phyloP scores from a whole-genome alignment of 2,113 vertebrate species.

The human region GRCh38 chr1:151606501-151607000 shows the following conservation, averaged over 20 bases:
- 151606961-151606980: not conserved
- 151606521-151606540: not conserved
- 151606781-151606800: not conserved
- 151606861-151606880: not conserved
- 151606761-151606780: not conserved
- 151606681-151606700: not conserved
- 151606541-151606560: not conserved
- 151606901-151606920: not conserved
- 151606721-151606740: not conserved
- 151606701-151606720: not conserved
- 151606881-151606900: not conserved
- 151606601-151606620: not conserved
- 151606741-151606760: not conserved
- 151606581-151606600: not conserved
- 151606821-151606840: not conserved
- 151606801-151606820: not conserved
- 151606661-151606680: not conserved
- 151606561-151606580: not conserved
- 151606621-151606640: slow-evolving; percentile 17
- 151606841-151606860: not conserved
- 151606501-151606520: not conserved
- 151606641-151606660: not conserved
- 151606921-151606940: not conserved
- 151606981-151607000: not conserved
- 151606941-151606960: not conserved